Evolutionary conservation across 1,140 invertebrate genomes (phyloP).

Genomic region (Ceratosolen fusciceps): DNA sequence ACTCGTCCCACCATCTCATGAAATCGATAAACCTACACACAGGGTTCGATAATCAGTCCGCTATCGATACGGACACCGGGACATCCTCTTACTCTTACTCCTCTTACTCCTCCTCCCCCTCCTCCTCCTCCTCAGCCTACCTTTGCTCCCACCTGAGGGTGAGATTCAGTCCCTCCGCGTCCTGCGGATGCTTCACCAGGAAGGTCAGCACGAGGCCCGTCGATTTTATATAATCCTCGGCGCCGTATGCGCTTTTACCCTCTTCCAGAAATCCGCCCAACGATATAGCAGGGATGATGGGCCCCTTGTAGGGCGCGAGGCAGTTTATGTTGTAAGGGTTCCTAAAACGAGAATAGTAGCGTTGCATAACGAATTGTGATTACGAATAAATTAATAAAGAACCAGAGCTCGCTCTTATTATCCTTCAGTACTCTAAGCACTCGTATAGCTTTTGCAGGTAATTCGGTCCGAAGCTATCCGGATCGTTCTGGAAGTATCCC

Average conservation of each 20-base stretch:
- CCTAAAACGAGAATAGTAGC: constrained; percentile 62
- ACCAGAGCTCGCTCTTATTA: too few relatives aligned
- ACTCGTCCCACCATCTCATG: constrained; percentile 85
- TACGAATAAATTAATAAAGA: not conserved
- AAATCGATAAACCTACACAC: constrained; percentile 85
- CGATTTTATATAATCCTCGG: constrained; percentile 83
- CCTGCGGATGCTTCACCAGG: constrained; percentile 88
- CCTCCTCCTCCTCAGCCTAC: too few relatives aligned
- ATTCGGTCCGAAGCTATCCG: constrained; percentile 75
- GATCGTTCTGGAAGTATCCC: constrained; percentile 89
- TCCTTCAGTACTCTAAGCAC: constrained; percentile 79
- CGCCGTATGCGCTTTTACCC: constrained; percentile 66
- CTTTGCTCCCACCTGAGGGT: constrained; percentile 92
- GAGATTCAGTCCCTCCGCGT: constrained; percentile 78
- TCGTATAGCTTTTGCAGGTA: constrained; percentile 75
- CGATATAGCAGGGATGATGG: constrained; percentile 90
- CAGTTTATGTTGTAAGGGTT: constrained; percentile 84
- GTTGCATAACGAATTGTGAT: not conserved
- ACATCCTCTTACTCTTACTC: too few relatives aligned
- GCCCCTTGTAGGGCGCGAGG: constrained; percentile 90
- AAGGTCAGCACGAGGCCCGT: constrained; percentile 91
- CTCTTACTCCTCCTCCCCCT: too few relatives aligned
- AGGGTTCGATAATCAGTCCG: not conserved
- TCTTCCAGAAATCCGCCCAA: constrained; percentile 86
- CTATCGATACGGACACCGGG: not conserved